A percentile compares a stretch with the other conserved stretches of the same genome.
phyloP scores from a whole-genome alignment of 2,113 vertebrate genomes.

The Gnathochromis pfefferi region DNA sequence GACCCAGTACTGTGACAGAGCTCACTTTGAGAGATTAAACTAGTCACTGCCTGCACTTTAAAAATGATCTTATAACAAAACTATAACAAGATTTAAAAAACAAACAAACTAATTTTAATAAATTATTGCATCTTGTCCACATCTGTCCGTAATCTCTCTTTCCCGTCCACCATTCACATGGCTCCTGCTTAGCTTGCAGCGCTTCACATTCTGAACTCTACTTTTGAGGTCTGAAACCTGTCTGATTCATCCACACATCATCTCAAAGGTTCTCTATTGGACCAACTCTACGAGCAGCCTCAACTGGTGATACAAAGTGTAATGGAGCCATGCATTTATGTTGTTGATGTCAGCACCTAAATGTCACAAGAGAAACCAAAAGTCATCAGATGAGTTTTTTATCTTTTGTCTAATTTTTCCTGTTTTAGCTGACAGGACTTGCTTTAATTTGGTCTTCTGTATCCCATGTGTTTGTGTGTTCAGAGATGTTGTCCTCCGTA shows the following conservation, averaged over 20 bases:
- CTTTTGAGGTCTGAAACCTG: background rate
- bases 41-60: background rate
- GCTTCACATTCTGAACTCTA: background rate
- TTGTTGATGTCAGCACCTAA: background rate
- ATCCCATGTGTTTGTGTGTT: background rate
- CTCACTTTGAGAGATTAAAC: background rate
- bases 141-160: background rate
- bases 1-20: background rate
- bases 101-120: background rate
- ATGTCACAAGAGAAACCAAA: background rate
- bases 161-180: background rate
- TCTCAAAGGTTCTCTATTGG: background rate
- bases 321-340: background rate
- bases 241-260: background rate
- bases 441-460: background rate
- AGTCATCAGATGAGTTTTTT: background rate
- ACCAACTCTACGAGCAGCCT: background rate
- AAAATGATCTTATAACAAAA: background rate
- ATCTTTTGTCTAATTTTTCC: background rate
- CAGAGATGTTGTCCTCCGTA: background rate
- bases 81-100: background rate
- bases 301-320: background rate
- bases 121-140: background rate
- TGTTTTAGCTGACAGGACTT: background rate
- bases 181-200: background rate